A percentile compares a stretch with the other conserved stretches of the same genome.
phyloP scores from a whole-genome alignment of 2,888 invertebrate genomes.

The Pseudolycoriella hygida region DNA sequence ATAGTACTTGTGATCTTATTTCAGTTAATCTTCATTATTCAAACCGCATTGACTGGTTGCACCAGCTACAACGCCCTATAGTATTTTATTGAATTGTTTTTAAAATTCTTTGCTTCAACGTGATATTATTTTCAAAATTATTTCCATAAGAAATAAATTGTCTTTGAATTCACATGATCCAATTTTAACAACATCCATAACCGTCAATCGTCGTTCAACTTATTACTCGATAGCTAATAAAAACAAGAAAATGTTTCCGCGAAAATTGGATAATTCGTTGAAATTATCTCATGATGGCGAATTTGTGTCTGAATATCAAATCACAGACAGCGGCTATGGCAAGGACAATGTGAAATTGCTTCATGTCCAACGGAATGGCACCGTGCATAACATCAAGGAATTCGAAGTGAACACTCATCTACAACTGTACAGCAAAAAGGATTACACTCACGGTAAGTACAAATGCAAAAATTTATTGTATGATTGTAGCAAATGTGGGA shows the following conservation, averaged over 20 bases:
- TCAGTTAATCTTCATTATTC: no score
- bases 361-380: slow-evolving; percentile 47
- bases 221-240: neutral
- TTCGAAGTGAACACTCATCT: slow-evolving; percentile 57
- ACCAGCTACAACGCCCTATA: no score
- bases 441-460: slow-evolving; percentile 39
- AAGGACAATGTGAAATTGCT: slow-evolving; percentile 58
- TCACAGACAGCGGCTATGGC: slow-evolving; percentile 51
- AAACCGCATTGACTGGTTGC: no score
- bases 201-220: no score
- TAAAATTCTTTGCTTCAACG: no score
- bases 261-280: slow-evolving; percentile 1
- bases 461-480: neutral
- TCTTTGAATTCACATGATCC: no score
- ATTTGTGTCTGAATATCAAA: slow-evolving; percentile 30
- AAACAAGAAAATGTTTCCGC: slow-evolving; percentile 2
- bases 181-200: no score
- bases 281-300: neutral
- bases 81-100: no score
- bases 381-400: slow-evolving; percentile 51
- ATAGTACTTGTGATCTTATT: no score
- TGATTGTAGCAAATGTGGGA: no score
- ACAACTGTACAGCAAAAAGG: slow-evolving; percentile 47
- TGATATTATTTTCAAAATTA: no score
- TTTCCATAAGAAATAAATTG: no score